A percentile compares a stretch with the other conserved stretches of the same genome.
These are phyloP conservation scores for Malurus alboscapulatus DNA, from an alignment of 2,113 vertebrate genomes.

Conservation along the genomic window DNA sequence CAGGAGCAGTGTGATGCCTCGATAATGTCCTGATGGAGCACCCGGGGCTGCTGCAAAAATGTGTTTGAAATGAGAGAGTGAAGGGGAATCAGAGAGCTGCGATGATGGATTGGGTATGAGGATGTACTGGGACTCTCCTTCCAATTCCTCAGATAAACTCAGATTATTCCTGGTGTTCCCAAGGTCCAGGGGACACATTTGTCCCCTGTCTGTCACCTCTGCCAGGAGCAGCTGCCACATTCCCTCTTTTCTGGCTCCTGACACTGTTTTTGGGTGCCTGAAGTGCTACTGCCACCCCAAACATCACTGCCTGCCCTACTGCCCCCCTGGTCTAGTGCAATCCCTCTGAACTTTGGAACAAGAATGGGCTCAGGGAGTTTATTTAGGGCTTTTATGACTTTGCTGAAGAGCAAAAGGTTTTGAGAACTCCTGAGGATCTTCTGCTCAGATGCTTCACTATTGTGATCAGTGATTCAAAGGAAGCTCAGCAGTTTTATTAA, in stretches of 20 bases:
- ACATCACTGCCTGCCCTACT: too few relatives aligned
- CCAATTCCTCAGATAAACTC: fast-evolving
- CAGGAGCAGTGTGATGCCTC: not conserved
- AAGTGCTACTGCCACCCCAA: not conserved
- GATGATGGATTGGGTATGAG: not conserved
- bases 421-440: not conserved
- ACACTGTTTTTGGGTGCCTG: not conserved
- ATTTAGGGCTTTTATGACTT: not conserved
- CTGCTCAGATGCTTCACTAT: not conserved
- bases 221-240: not conserved
- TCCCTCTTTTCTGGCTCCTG: not conserved
- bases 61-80: not conserved
- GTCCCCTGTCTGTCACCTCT: not conserved
- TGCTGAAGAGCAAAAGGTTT: not conserved
- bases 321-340: fast-evolving
- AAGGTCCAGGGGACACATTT: not conserved
- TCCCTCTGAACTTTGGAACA: not conserved
- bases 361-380: not conserved
- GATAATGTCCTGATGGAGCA: not conserved
- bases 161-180: not conserved
- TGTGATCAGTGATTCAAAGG: not conserved
- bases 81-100: not conserved
- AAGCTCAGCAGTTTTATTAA: not conserved
- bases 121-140: not conserved
- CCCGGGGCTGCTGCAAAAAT: not conserved